Conservation (phyloP, 2,113 vertebrate genomes). For the Tupaia tana region DNA sequence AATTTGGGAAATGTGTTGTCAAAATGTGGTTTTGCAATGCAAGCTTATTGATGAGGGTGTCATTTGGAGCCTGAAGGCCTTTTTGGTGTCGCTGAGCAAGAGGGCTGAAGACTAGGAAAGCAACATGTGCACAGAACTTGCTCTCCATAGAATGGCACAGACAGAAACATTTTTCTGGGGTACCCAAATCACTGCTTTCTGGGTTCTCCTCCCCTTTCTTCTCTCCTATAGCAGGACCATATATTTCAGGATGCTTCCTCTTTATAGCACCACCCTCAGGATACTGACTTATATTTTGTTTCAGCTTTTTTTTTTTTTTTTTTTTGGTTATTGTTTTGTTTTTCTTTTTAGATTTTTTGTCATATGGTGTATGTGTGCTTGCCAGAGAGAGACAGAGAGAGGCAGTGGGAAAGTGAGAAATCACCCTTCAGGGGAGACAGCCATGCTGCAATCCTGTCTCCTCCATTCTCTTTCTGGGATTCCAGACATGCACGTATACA, state of each 20-base stretch:
- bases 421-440: too few species aligned
- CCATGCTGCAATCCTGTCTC: too few species aligned
- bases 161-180: background rate
- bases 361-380: too few species aligned
- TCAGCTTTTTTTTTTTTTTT: too few species aligned
- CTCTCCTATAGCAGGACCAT: background rate
- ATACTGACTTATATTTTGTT: background rate
- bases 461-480: too few species aligned
- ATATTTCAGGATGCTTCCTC: background rate
- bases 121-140: background rate
- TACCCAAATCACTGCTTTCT: background rate
- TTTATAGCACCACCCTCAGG: background rate
- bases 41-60: slow-evolving; percentile 76
- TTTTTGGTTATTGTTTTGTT: too few species aligned
- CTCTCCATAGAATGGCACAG: background rate
- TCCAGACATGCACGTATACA: too few species aligned
- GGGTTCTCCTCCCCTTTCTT: background rate
- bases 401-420: too few species aligned
- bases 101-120: background rate
- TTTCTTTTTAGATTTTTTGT: too few species aligned
- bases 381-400: too few species aligned
- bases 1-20: slow-evolving; percentile 81
- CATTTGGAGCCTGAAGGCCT: slow-evolving; percentile 74
- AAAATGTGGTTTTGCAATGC: slow-evolving; percentile 76
- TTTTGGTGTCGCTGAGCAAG: slow-evolving; percentile 51